Percentiles rank a stretch among this genome's conserved stretches.
These are phyloP conservation scores for Microdon myrmicae DNA, from an alignment of 2,888 invertebrate genomes.

Conservation along the genomic window DNA sequence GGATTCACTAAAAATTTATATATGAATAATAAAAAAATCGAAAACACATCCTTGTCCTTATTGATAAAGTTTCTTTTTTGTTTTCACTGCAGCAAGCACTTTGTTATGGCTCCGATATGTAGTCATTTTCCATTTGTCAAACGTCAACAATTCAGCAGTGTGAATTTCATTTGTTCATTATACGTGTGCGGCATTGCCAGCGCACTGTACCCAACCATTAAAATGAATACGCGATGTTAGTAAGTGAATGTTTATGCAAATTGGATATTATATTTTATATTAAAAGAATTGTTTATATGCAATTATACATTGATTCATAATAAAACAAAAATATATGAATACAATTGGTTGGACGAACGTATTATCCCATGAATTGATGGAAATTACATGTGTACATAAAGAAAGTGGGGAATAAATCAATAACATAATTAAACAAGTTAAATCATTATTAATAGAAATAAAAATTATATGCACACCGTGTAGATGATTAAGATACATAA, in stretches of 20 bases:
- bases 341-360: background rate
- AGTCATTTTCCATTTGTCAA: conserved; percentile 20
- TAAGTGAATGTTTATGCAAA: no score
- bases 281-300: no score
- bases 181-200: conserved; percentile 2
- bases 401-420: background rate
- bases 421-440: no score
- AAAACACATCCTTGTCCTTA: conserved; percentile 35
- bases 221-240: no score
- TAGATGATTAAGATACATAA: no score
- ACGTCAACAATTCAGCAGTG: conserved; percentile 18
- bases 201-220: no score
- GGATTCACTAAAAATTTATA: conserved; percentile 22
- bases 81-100: conserved; percentile 22
- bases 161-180: conserved; percentile 25
- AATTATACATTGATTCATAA: no score
- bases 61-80: conserved; percentile 18
- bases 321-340: no score
- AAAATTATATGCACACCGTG: no score
- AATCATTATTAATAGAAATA: no score
- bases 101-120: conserved; percentile 46
- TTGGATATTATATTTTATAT: no score
- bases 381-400: conserved; percentile 2
- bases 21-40: conserved; percentile 13
- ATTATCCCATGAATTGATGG: background rate